Evolutionary conservation across 2,113 vertebrate species (phyloP).

Genomic region (Paralichthys olivaceus): DNA sequence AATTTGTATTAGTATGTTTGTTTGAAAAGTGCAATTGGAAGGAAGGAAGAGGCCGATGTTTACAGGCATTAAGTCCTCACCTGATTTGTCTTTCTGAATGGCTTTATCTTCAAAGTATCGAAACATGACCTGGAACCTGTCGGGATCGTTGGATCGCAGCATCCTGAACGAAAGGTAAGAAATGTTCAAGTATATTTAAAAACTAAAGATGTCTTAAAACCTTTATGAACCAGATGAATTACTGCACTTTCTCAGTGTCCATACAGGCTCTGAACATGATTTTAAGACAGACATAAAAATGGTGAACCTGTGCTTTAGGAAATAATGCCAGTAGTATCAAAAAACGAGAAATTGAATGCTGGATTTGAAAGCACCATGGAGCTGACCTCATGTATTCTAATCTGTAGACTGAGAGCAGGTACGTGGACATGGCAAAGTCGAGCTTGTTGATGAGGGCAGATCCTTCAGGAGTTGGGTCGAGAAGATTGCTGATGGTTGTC

Average conservation of each 20-base stretch:
- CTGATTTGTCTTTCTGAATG: constrained; percentile 98
- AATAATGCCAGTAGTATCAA: neutral
- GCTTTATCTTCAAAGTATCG: constrained; percentile 98
- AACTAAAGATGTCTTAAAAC: neutral
- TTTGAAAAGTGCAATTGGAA: neutral
- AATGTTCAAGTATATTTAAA: neutral
- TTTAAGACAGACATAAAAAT: too few species aligned
- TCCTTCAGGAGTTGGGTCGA: constrained; percentile 93
- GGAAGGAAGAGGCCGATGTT: neutral
- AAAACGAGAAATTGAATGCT: neutral
- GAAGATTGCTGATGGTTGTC: constrained; percentile 92
- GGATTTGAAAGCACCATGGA: neutral
- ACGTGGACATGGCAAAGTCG: constrained; percentile 98
- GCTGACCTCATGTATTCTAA: constrained; percentile 95
- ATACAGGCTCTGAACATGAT: too few species aligned
- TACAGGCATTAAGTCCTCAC: constrained; percentile 74
- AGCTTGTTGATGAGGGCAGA: constrained; percentile 94
- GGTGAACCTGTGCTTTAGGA: neutral
- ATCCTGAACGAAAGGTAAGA: constrained; percentile 86
- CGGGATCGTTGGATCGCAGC: constrained; percentile 91
- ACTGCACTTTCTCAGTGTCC: too few species aligned
- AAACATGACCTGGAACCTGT: constrained; percentile 98
- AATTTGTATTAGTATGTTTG: neutral
- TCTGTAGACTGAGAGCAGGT: constrained; percentile 95
- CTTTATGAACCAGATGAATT: too few species aligned